Conservation (phyloP, 2,113 vertebrate genomes). For the Macaca mulatta region DNA sequence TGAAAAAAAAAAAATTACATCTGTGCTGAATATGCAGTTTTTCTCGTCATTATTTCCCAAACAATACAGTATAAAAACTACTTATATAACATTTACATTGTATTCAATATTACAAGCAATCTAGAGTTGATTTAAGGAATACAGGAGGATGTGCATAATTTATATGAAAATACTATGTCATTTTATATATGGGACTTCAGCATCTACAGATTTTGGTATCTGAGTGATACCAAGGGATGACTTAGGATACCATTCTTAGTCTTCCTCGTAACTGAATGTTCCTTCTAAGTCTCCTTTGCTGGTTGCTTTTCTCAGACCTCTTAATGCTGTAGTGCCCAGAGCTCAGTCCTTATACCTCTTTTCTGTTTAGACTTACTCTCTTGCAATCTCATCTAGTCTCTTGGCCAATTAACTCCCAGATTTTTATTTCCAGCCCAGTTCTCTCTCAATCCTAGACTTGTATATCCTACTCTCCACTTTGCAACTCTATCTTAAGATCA, state of each 20-base stretch:
- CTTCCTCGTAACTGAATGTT: not conserved
- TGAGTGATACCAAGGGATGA: not conserved
- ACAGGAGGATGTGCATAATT: not conserved
- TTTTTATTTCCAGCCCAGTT: not conserved
- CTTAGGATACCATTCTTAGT: not conserved
- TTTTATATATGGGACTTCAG: not conserved
- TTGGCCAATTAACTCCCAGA: not conserved
- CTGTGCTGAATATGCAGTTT: not conserved
- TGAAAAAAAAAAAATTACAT: not conserved
- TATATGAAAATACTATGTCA: not conserved
- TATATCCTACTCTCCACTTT: not conserved
- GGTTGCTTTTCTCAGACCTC: not conserved
- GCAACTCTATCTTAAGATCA: not conserved
- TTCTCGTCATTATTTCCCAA: not conserved
- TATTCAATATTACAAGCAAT: not conserved
- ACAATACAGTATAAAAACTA: not conserved
- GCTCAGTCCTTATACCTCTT: not conserved
- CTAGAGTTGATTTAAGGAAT: not conserved
- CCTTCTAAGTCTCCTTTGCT: not conserved
- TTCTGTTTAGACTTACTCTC: not conserved
- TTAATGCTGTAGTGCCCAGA: not conserved
- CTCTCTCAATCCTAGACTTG: not conserved
- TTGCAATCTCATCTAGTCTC: not conserved
- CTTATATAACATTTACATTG: not conserved
- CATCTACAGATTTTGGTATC: not conserved